A percentile compares a stretch with the other conserved stretches of the same genome.
phyloP scores from a whole-genome alignment of 2,113 vertebrate species.

The Crotalus helleri region DNA sequence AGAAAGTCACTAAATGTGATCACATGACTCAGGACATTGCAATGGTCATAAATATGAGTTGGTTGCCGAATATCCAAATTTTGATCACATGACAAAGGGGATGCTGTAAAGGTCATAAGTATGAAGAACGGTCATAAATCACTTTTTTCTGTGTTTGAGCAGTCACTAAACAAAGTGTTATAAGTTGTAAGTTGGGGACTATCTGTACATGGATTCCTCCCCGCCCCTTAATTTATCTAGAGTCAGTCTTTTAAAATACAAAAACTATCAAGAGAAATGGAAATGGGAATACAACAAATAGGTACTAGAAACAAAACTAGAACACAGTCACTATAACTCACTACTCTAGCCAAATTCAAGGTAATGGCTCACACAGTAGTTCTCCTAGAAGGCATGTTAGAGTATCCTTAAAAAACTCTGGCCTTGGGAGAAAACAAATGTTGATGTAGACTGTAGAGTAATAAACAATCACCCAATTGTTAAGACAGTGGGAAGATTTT shows the following conservation, averaged over 20 bases:
- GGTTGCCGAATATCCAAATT: too few species aligned
- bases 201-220: neutral
- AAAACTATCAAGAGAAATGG: neutral
- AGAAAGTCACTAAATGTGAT: too few species aligned
- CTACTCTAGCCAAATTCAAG: neutral
- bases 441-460: neutral
- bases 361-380: neutral
- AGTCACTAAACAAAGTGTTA: neutral
- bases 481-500: neutral
- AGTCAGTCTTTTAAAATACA: neutral
- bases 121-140: neutral
- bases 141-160: neutral
- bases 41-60: too few species aligned
- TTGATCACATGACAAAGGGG: too few species aligned
- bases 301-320: neutral
- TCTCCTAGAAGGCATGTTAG: neutral
- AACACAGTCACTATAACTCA: neutral
- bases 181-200: neutral
- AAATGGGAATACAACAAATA: neutral
- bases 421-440: neutral
- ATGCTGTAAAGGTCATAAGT: too few species aligned
- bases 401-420: neutral
- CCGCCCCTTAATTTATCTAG: neutral
- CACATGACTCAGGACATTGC: too few species aligned
- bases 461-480: neutral